A percentile compares a stretch with the other conserved stretches of the same genome.
Conservation (phyloP, 2,888 invertebrate genomes). For the Vandiemenella viatica region DNA sequence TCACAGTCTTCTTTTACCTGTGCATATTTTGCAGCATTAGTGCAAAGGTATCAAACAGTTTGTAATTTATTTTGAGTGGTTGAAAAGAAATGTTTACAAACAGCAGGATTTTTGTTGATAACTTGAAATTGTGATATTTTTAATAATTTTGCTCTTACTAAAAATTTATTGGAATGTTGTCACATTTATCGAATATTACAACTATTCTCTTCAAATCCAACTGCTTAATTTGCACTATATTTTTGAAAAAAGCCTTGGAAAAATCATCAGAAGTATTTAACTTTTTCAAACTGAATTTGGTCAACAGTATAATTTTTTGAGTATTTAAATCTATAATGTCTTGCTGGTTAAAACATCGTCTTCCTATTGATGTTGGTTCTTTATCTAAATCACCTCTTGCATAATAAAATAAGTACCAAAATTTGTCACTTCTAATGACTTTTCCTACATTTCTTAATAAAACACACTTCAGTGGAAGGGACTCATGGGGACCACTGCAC, state of each 20-base stretch:
- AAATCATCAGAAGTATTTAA: not conserved
- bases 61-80: slow-evolving; percentile 18
- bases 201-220: too few relatives aligned
- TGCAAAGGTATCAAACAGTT: slow-evolving; percentile 1
- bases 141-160: not conserved
- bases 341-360: too few relatives aligned
- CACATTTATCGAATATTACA: not conserved
- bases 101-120: not conserved
- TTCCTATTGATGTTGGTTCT: too few relatives aligned
- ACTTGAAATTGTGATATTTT: not conserved
- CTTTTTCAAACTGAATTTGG: not conserved
- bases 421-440: too few relatives aligned
- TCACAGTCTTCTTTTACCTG: not conserved
- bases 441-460: too few relatives aligned
- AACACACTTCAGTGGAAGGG: too few relatives aligned
- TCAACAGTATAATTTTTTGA: too few relatives aligned
- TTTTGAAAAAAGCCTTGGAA: not conserved
- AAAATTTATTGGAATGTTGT: not conserved
- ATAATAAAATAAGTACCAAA: too few relatives aligned
- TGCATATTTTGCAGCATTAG: not conserved
- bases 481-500: too few relatives aligned
- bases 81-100: not conserved
- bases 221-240: not conserved
- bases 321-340: too few relatives aligned
- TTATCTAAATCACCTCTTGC: too few relatives aligned